These are phyloP conservation scores for Diplolepis rosae DNA, from an alignment of 2,888 invertebrate genomes.

Conservation along the genomic window DNA sequence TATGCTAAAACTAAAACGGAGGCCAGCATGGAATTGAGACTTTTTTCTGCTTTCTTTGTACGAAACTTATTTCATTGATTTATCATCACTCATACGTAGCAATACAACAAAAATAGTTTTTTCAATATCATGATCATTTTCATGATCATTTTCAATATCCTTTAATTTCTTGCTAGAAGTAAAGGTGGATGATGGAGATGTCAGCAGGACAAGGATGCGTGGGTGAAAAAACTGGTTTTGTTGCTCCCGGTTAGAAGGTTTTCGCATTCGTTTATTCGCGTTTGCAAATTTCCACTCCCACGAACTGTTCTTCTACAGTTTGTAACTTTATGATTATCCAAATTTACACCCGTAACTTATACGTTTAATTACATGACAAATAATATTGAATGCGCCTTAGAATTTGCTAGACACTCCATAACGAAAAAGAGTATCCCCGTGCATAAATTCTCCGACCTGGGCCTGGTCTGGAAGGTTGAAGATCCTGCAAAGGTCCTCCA, in stretches of 20 bases:
- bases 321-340: neutral
- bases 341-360: conserved; percentile 2
- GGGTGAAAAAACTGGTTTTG: conserved; percentile 65
- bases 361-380: neutral
- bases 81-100: too few species aligned
- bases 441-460: too few species aligned
- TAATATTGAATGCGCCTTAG: neutral
- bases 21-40: too few species aligned
- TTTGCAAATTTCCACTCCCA: conserved; percentile 22
- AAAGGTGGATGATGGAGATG: conserved; percentile 66
- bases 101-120: too few species aligned
- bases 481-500: too few species aligned
- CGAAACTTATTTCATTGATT: too few species aligned
- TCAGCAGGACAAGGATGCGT: conserved; percentile 63
- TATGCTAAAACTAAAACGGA: too few species aligned
- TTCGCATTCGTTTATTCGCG: conserved; percentile 55
- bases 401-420: neutral
- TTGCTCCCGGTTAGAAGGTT: conserved; percentile 59
- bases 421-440: neutral
- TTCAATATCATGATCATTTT: too few species aligned
- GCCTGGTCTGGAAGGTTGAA: too few species aligned
- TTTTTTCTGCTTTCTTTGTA: too few species aligned
- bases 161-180: too few species aligned
- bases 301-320: neutral
- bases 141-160: too few species aligned